Evolutionary conservation across 2,797 vertebrate genomes (phyloP), one percentile per base, ranked within the genome.

Genomic region (Aldrovandia affinis): DNA sequence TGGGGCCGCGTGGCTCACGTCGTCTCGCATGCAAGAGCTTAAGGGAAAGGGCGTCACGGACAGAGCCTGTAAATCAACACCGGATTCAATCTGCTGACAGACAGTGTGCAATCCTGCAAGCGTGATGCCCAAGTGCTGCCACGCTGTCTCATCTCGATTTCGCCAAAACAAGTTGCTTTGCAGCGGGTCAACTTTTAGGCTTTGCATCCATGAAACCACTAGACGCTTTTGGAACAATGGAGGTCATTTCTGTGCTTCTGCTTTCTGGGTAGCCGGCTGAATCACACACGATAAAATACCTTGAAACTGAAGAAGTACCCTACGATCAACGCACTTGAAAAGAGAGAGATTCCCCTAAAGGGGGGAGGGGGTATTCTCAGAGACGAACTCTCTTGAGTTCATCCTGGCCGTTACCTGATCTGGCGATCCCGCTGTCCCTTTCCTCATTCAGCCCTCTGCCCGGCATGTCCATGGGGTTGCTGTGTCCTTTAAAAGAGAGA

Each of bases 401-500:
- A 12, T 33, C 3, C 42, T 36, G 25, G 47, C 47, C 25, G 93
- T 93, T 95, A 99, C 98, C 98, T 93, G 98, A 99, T 89, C 98
- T 95, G 78, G 98, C 98, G 90, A 99, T 99, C 80, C 98, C 98
- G 22, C 98, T 99, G 95, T 99, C 98, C 91, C 98, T 92, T 91
- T 99, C 98, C 44, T 99, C 97, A 54, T 95, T 94, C 61, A 95
- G 92, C 82, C 98, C 96, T 91, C 98, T 94, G 85, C 97, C 96
- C 36, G 98, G 98, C 98, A 99, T 99, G 94, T 99, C 98, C 98
- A 99, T 98, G 63, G 98, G 98, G 89, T 98, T 99, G 92, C 98
- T 99, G 87, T 99, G 98, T 91, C 98, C 98, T 99, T 92, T 70
- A 90, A 92, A 89, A 25, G 78, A n/a, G 9, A 75, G 65, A 75